Conservation (phyloP, 2,113 vertebrate genomes). For the Cyprinodon tularosa region DNA sequence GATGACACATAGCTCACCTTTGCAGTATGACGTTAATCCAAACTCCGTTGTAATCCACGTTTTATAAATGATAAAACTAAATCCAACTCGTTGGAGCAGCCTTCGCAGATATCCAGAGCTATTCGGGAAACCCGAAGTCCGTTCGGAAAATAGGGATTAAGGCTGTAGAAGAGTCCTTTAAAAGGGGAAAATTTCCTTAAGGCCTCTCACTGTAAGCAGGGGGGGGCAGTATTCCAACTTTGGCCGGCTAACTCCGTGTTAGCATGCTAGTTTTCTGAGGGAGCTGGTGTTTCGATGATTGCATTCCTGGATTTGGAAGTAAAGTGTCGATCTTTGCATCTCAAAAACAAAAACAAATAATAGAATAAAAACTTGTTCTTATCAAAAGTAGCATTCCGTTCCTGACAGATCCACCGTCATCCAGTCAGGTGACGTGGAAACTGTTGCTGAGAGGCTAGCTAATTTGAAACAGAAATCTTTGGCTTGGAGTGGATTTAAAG, state of each 20-base stretch:
- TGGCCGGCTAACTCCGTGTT: slow-evolving; percentile 61
- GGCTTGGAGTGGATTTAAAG: slow-evolving; percentile 60
- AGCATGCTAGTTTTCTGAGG: slow-evolving; percentile 54
- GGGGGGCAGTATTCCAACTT: slow-evolving; percentile 54
- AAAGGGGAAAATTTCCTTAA: slow-evolving; percentile 42
- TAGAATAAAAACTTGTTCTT: neutral
- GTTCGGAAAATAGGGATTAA: slow-evolving; percentile 33
- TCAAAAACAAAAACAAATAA: slow-evolving; percentile 12
- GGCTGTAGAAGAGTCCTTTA: slow-evolving; percentile 17
- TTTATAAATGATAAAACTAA: slow-evolving; percentile 27
- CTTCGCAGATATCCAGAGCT: slow-evolving; percentile 32
- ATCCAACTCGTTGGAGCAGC: slow-evolving; percentile 22
- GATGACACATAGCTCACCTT: slow-evolving; percentile 65
- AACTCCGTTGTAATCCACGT: slow-evolving; percentile 44
- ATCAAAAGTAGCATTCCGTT: neutral
- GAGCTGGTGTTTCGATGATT: slow-evolving; percentile 56
- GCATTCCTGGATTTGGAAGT: slow-evolving; percentile 51
- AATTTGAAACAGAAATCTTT: slow-evolving; percentile 59
- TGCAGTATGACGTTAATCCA: slow-evolving; percentile 15
- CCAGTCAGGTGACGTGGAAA: slow-evolving; percentile 48
- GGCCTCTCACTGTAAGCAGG: slow-evolving; percentile 67
- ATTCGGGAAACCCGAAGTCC: slow-evolving; percentile 37
- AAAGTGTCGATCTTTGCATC: slow-evolving; percentile 30
- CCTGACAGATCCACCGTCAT: neutral
- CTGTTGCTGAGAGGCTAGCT: slow-evolving; percentile 28